These are phyloP conservation scores for Gandaritis pyraliata DNA, from an alignment of 2,888 invertebrate genomes.

Conservation along the genomic window DNA sequence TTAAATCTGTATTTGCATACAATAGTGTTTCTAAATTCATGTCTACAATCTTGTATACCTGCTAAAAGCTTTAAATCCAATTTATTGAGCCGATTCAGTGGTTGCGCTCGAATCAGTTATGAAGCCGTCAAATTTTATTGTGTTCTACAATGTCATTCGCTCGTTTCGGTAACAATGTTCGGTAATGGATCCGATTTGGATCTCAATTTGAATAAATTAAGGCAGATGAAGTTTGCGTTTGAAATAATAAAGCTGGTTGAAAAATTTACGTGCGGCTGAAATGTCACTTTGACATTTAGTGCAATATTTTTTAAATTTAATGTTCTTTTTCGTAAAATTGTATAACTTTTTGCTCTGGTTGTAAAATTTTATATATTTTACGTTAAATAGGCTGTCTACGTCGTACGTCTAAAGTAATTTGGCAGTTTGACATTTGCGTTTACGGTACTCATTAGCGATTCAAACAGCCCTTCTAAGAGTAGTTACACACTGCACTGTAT, in stretches of 20 bases:
- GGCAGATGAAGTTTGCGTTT: conserved; percentile 21
- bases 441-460: background rate
- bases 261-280: background rate
- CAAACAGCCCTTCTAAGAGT: background rate
- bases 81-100: conserved; percentile 43
- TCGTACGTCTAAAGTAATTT: background rate
- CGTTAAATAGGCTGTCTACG: no score
- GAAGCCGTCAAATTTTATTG: conserved; percentile 45
- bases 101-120: conserved; percentile 44
- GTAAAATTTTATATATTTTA: no score
- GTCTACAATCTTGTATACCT: conserved; percentile 26
- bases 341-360: no score
- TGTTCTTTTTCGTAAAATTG: no score
- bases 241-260: conserved; percentile 10
- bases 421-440: background rate
- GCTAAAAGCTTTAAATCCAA: conserved; percentile 36
- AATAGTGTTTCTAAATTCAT: conserved; percentile 19
- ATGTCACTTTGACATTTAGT: background rate
- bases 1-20: background rate
- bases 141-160: conserved; percentile 42
- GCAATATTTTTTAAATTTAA: background rate
- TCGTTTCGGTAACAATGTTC: conserved; percentile 24
- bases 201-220: conserved; percentile 26
- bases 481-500: no score
- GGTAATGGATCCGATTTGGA: conserved; percentile 23